Evolutionary conservation across 30 jellyfish, hydroid and myxozoan genomes (phyloP).

Genomic region (Aurelia aurita complex sp. Pacific): DNA sequence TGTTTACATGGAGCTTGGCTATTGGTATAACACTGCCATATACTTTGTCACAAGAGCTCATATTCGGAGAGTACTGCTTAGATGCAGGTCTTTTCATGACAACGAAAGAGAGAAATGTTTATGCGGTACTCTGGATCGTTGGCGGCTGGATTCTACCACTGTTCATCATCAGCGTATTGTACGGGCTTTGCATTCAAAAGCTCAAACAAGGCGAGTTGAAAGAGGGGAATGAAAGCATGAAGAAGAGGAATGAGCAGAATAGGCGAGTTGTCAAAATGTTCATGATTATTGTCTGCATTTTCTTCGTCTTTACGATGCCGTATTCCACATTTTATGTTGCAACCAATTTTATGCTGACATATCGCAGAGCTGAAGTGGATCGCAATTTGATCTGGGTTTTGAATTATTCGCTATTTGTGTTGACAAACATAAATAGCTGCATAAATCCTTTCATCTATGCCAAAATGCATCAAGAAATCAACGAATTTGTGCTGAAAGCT

Average conservation of each 20-base stretch:
- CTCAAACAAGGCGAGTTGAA: slow-evolving; percentile 9
- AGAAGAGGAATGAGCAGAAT: slow-evolving; percentile 19
- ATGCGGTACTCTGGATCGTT: slow-evolving; percentile 8
- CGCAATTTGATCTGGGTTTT: slow-evolving; percentile 14
- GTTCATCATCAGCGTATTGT: not conserved
- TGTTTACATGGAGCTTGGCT: slow-evolving; percentile 35
- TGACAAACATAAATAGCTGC: slow-evolving; percentile 54
- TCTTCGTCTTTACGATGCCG: slow-evolving; percentile 47
- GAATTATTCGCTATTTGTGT: slow-evolving; percentile 39
- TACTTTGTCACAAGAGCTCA: slow-evolving; percentile 13
- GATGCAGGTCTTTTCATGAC: slow-evolving; percentile 15
- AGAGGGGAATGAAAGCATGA: not conserved
- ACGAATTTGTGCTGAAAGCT: slow-evolving; percentile 1
- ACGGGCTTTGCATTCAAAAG: slow-evolving; percentile 22
- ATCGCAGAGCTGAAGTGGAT: slow-evolving; percentile 22
- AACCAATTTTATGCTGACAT: slow-evolving; percentile 16
- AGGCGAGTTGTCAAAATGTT: slow-evolving; percentile 49
- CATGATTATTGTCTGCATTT: slow-evolving; percentile 12
- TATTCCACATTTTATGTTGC: slow-evolving; percentile 33
- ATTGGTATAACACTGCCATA: slow-evolving; percentile 40
- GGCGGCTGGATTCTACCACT: slow-evolving; percentile 52
- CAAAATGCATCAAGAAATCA: slow-evolving; percentile 39
- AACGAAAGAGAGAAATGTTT: not conserved
- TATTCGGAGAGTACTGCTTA: not conserved
- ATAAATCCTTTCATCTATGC: slow-evolving; percentile 62